Evolutionary conservation across 2,888 invertebrate genomes (phyloP).

Genomic region (Drosophila anceps): DNA sequence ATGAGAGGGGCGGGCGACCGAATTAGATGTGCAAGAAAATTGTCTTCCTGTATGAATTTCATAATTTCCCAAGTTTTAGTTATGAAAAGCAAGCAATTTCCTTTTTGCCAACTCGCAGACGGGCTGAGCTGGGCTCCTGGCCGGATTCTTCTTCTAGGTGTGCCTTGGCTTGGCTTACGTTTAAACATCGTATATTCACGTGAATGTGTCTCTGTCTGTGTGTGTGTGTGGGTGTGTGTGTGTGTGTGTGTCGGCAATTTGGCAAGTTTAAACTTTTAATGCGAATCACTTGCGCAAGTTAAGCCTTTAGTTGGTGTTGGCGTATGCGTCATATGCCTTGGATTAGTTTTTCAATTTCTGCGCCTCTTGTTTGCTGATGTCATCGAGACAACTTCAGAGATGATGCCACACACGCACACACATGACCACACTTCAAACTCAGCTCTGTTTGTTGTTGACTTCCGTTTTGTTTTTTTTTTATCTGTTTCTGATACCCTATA

Average conservation of each 20-base stretch:
- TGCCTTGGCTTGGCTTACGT: constrained; percentile 14
- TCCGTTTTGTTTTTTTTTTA: constrained; percentile 1
- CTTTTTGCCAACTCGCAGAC: constrained; percentile 53
- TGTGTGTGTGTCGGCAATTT: constrained; percentile 54
- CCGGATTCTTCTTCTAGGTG: constrained; percentile 25
- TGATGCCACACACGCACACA: constrained; percentile 21
- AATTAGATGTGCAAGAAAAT: constrained; percentile 82
- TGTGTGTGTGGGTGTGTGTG: constrained; percentile 13
- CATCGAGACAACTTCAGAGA: constrained; percentile 63
- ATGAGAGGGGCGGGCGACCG: constrained; percentile 43
- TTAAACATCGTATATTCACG: constrained; percentile 18
- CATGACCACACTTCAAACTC: constrained; percentile 41
- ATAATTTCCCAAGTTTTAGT: constrained; percentile 83
- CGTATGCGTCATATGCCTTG: constrained; percentile 48
- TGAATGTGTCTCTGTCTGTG: too few relatives aligned
- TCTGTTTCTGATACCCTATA: background rate
- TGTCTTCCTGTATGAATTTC: constrained; percentile 85
- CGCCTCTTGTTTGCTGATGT: constrained; percentile 77
- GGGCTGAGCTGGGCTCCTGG: constrained; percentile 3
- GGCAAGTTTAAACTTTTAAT: constrained; percentile 76
- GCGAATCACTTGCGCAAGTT: constrained; percentile 71
- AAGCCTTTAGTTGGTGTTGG: constrained; percentile 40
- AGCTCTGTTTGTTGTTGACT: constrained; percentile 18
- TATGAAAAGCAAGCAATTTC: constrained; percentile 83
- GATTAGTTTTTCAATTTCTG: constrained; percentile 75